Evolutionary conservation across 2,888 invertebrate genomes (phyloP).

Genomic region (Cephus pulcher): DNA sequence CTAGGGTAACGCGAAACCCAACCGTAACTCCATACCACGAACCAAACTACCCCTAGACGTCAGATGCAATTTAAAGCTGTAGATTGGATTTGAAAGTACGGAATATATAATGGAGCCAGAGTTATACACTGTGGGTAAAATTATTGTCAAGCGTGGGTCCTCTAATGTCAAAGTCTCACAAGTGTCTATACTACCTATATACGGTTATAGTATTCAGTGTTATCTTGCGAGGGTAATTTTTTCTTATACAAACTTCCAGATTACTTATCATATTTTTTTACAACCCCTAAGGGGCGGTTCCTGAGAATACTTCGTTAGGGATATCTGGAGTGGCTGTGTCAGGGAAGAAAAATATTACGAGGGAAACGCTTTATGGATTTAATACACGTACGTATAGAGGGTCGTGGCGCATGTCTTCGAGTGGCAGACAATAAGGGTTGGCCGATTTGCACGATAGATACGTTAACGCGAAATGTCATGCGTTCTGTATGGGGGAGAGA

Average conservation of each 20-base stretch:
- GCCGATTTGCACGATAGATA: not conserved
- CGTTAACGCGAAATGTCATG: not conserved
- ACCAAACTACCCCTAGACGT: constrained; percentile 21
- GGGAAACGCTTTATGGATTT: not conserved
- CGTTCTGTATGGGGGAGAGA: not conserved
- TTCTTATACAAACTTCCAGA: not conserved
- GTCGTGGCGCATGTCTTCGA: not conserved
- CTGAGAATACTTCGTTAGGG: not conserved
- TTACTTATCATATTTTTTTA: not conserved
- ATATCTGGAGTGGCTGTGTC: not conserved
- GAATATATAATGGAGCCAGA: not conserved
- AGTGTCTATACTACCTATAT: not conserved
- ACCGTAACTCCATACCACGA: constrained; percentile 6
- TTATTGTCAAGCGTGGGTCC: not conserved
- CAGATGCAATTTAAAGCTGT: constrained; percentile 19
- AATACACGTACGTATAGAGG: not conserved
- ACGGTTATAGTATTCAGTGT: not conserved
- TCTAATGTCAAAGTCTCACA: not conserved
- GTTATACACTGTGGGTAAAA: not conserved
- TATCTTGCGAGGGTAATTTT: not conserved
- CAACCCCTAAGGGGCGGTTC: not conserved
- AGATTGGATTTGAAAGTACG: not conserved
- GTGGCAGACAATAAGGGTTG: not conserved
- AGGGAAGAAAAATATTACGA: not conserved
- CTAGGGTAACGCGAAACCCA: not conserved